phyloP scores from a whole-genome alignment of 2,888 invertebrate species.

The Candidula unifasciata region DNA sequence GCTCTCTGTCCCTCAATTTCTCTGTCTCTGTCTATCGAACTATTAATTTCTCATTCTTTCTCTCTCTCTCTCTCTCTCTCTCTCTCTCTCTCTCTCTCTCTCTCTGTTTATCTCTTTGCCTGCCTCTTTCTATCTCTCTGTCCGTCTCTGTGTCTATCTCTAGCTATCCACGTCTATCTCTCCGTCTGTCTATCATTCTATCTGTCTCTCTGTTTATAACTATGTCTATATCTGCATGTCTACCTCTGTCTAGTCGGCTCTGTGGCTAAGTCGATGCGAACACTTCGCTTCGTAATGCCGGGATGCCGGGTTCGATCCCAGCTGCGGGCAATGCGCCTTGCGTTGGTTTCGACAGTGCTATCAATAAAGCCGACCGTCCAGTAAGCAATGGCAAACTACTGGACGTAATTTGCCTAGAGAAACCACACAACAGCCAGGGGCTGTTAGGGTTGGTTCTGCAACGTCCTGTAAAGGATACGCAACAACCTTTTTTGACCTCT shows the following conservation, averaged over 20 bases:
- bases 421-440: no score
- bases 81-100: constrained; percentile 3
- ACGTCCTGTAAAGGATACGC: no score
- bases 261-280: no score
- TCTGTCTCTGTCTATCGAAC: neutral
- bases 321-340: no score
- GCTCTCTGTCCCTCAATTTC: neutral
- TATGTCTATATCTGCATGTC: neutral
- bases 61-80: neutral
- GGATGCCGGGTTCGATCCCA: no score
- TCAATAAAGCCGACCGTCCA: no score
- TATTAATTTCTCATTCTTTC: neutral
- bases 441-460: no score
- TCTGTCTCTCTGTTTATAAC: neutral
- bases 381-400: no score
- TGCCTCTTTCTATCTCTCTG: neutral
- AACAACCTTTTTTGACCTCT: no score
- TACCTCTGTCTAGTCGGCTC: neutral
- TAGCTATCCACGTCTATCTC: neutral
- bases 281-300: no score
- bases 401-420: no score
- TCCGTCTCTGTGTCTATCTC: neutral
- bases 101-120: neutral
- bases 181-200: neutral
- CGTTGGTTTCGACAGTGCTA: no score